Evolutionary conservation across 2,888 invertebrate species (phyloP), one percentile per base, ranked within the genome.

Genomic region (Epinotia ramella): DNA sequence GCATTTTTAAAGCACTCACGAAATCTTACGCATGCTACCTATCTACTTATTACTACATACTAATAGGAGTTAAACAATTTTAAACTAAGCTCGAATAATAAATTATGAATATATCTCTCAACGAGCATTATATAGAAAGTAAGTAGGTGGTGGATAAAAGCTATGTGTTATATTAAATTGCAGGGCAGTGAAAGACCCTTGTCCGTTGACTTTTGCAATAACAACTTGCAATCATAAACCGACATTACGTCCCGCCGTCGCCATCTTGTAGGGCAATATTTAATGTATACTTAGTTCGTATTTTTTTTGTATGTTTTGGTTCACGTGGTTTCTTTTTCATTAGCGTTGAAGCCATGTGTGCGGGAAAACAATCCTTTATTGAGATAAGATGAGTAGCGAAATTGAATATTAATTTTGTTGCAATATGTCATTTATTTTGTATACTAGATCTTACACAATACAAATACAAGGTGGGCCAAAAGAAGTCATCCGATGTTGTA

Each of bases 161-260:
- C 44, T 64, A 44, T 72, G 28, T 57, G 44, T 65, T 44, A 65
- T 28, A 44, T 16, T 3, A 57, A 44, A 13, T 59, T 56, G 59
- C 57, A 18, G 18, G 59, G 44, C 40, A 46, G 57, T 13, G 24
- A 59, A 65, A 40, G 24, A 33, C 24, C 59, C 57, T 64, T 20
- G 49, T 73, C 59, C 57, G 65, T 53, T 33, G 73, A 73, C 60
- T 73, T 73, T 53, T 73, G 46, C 66, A 73, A 73, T 65, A 66
- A 66, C 46, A 62, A 73, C 49, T 67, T 67, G 24, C 59, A 44
- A 56, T 49, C 62, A 62, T 73, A 62, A 62, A 67, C 67, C 33
- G 53, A 16, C 20, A 67, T 67, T 62, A 56, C 40, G n/a, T 16
- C 28, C 33, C 53, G 63, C 56, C 56, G 44, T 72, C 24, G 63